Percentiles rank a stretch among this genome's conserved stretches.
Evolutionary conservation across 1,140 invertebrate genomes (phyloP).

Genomic region (Lordiphosa collinella): DNA sequence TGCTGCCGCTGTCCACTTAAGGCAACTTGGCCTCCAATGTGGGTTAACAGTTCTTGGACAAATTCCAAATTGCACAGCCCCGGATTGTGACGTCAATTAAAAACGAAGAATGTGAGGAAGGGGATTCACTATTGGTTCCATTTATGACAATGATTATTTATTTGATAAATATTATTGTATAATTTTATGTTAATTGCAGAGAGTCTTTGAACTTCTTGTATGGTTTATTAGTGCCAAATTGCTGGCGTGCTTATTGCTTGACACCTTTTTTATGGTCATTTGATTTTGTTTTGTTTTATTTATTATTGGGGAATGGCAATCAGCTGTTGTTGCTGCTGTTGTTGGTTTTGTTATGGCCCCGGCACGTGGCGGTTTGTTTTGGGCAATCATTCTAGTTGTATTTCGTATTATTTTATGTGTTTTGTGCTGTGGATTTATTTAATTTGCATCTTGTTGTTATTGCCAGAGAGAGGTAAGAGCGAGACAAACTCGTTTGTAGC

Average conservation of each 20-base stretch:
- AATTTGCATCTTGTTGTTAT: constrained; percentile 58
- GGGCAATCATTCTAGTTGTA: constrained; percentile 16
- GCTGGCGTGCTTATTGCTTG: constrained; percentile 41
- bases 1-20: constrained; percentile 46
- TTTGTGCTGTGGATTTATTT: constrained; percentile 31
- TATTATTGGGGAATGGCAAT: constrained; percentile 43
- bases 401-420: constrained; percentile 25
- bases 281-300: constrained; percentile 28
- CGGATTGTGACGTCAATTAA: not conserved
- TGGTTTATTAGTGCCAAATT: constrained; percentile 9
- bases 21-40: constrained; percentile 39
- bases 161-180: constrained; percentile 5
- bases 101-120: constrained; percentile 3
- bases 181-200: constrained; percentile 10
- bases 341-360: not conserved
- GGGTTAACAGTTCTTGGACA: constrained; percentile 64
- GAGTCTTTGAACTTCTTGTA: constrained; percentile 35
- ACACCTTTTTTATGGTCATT: constrained; percentile 38
- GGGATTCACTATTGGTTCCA: not conserved
- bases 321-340: constrained; percentile 40
- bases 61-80: constrained; percentile 16
- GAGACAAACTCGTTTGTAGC: constrained; percentile 6
- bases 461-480: too few species aligned
- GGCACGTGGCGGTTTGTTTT: constrained; percentile 48
- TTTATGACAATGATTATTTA: constrained; percentile 1